Base-by-base conservation (phyloP, 2,113 vertebrate species). In the Aythya baeri region DNA sequence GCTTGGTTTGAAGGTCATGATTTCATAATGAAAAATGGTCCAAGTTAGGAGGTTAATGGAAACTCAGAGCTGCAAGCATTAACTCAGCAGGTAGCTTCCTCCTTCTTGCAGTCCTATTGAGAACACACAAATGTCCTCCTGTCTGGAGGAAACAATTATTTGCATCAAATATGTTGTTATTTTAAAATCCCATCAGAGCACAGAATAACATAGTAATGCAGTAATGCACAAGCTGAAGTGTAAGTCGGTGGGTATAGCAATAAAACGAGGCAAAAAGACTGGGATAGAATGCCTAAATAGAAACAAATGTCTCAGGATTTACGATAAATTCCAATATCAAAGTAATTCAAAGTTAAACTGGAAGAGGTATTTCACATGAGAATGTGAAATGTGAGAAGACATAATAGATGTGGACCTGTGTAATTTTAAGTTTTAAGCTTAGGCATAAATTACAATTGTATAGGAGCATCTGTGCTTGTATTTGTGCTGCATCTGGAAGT, bases 81-180 rank as follows among this genome's bases (percentile, higher is more conserved):
- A 92, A 87, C 92, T 88, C 93, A 86, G 90, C 94, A 94, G 86
- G 92, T 82, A 76, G 80, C 77, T 95, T 91, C 86, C 90, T 93
- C 63, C 76, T 62, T 94, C 34, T 79, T 43, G 82, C 2, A 4
- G 2, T 78, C 50, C 54, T 82, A 1, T 16, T 84, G 77, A 94
- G 88, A 91, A 75, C 32, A 49, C 72, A 91, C 32, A 86, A 90
- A 88, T 59, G 80, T 76, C 66, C 80, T 88, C 27, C 74, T 81
- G 66, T 31, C 54, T 66, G 57, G 63, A 85, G 74, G 93, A 96
- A 94, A 85, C 66, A 91, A 78, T 74, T 93, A 79, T 83, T 91
- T 89, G 22, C 65, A 90, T 83, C 38, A 50, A 83, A 75, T 46
- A 54, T 21, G 13, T 83, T 91, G 55, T 91, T 94, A 55, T 89